Conservation (phyloP, 2,113 vertebrate species). For the Rutilus rutilus region DNA sequence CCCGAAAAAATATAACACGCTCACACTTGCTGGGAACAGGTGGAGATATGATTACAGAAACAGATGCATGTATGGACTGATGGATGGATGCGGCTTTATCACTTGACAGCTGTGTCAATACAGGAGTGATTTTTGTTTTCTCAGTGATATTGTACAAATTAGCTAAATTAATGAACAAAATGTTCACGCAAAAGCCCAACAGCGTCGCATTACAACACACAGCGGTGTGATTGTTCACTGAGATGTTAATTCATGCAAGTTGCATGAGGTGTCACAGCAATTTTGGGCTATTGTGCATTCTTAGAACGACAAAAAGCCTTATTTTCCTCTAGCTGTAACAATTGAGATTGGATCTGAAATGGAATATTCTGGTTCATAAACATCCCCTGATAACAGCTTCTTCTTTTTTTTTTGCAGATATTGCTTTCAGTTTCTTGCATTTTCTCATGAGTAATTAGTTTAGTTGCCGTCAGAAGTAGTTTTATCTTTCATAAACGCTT, state of each 20-base stretch:
- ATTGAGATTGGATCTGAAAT: constrained; percentile 29
- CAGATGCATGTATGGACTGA: constrained; percentile 23
- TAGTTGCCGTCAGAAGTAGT: neutral
- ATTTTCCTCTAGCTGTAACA: constrained; percentile 14
- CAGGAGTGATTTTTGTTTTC: neutral
- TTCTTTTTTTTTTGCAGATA: constrained; percentile 6
- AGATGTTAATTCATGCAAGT: constrained; percentile 37
- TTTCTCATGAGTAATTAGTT: constrained; percentile 21
- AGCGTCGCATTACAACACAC: neutral
- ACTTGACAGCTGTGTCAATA: constrained; percentile 13
- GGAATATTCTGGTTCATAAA: constrained; percentile 18
- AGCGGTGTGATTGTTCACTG: neutral
- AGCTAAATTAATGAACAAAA: constrained; percentile 21
- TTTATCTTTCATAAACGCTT: constrained; percentile 2
- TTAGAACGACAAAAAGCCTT: neutral
- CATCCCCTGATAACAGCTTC: neutral
- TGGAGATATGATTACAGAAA: constrained; percentile 23
- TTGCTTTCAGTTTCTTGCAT: constrained; percentile 13
- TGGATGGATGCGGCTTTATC: constrained; percentile 26
- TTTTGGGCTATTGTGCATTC: neutral
- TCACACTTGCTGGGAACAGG: neutral
- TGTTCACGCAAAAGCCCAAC: neutral
- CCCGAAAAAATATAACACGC: neutral
- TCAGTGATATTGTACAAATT: constrained; percentile 2
- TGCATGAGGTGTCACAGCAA: constrained; percentile 22